A percentile compares a stretch with the other conserved stretches of the same genome.
These are phyloP conservation scores for Tauraco erythrolophus DNA, from an alignment of 2,113 vertebrate genomes.

Conservation along the genomic window DNA sequence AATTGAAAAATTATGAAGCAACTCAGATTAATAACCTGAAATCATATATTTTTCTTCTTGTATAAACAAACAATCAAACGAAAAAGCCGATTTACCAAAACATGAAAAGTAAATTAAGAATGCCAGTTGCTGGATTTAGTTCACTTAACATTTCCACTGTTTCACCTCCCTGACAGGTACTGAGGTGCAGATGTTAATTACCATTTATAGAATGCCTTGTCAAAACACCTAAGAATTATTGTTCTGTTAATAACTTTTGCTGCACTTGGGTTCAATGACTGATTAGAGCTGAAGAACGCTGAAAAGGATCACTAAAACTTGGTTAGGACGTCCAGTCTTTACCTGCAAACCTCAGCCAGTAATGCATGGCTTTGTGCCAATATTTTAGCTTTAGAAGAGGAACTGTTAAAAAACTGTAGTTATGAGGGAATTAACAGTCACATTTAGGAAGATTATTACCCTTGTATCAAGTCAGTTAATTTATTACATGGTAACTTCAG, in stretches of 20 bases:
- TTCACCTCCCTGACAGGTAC: not conserved
- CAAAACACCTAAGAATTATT: conserved; percentile 37
- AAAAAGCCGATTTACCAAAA: not conserved
- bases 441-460: conserved; percentile 38
- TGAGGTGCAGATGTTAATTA: conserved; percentile 42
- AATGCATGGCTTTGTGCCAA: conserved; percentile 1
- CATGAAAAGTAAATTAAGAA: not conserved
- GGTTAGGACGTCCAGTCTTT: not conserved
- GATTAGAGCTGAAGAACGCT: not conserved
- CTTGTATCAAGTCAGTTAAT: not conserved
- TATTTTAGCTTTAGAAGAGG: conserved; percentile 4
- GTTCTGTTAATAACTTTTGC: not conserved
- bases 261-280: not conserved
- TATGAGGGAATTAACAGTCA: conserved; percentile 4
- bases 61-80: not conserved
- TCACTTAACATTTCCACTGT: conserved; percentile 14
- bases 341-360: not conserved
- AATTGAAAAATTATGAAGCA: not conserved
- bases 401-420: conserved; percentile 3
- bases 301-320: not conserved
- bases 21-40: not conserved
- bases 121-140: not conserved
- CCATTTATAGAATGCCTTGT: not conserved
- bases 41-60: not conserved
- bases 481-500: conserved; percentile 40